Evolutionary conservation across 2,888 invertebrate species (phyloP).

Genomic region (Rhogogaster chlorosoma): DNA sequence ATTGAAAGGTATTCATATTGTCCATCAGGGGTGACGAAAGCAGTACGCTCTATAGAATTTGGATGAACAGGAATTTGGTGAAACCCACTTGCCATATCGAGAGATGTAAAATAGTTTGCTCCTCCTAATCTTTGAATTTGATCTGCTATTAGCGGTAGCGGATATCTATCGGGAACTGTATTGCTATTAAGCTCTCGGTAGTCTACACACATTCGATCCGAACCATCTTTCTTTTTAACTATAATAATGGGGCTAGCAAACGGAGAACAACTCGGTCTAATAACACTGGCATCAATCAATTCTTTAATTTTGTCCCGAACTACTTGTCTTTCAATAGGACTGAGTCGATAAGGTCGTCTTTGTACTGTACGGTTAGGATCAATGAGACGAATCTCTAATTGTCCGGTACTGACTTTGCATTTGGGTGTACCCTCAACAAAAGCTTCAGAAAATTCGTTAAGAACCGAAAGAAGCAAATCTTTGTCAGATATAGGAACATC

Average conservation of each 20-base stretch:
- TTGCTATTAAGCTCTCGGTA: slow-evolving; percentile 62
- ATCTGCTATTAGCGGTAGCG: slow-evolving; percentile 62
- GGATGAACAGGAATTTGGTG: slow-evolving; percentile 57
- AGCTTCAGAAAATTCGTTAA: slow-evolving; percentile 38
- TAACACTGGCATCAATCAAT: slow-evolving; percentile 55
- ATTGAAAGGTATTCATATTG: slow-evolving; percentile 59
- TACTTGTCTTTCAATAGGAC: slow-evolving; percentile 48
- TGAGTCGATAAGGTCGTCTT: slow-evolving; percentile 55
- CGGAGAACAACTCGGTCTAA: slow-evolving; percentile 59
- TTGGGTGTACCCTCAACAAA: slow-evolving; percentile 52
- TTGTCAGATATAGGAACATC: slow-evolving; percentile 48
- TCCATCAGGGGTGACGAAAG: slow-evolving; percentile 53
- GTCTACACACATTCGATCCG: slow-evolving; percentile 59
- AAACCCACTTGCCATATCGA: slow-evolving; percentile 59
- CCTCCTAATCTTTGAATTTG: slow-evolving; percentile 56
- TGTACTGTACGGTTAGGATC: slow-evolving; percentile 55
- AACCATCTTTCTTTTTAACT: slow-evolving; percentile 60
- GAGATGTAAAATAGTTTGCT: slow-evolving; percentile 53
- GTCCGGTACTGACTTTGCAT: slow-evolving; percentile 54
- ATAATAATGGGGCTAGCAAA: slow-evolving; percentile 60
- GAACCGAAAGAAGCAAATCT: slow-evolving; percentile 39
- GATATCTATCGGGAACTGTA: slow-evolving; percentile 62
- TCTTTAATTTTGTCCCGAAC: slow-evolving; percentile 53
- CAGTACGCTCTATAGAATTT: slow-evolving; percentile 49
- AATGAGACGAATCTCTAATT: slow-evolving; percentile 55